A percentile compares a stretch with the other conserved stretches of the same genome.
Evolutionary conservation across 2,797 vertebrate species (phyloP).

Genomic region (Clarias fuscus): DNA sequence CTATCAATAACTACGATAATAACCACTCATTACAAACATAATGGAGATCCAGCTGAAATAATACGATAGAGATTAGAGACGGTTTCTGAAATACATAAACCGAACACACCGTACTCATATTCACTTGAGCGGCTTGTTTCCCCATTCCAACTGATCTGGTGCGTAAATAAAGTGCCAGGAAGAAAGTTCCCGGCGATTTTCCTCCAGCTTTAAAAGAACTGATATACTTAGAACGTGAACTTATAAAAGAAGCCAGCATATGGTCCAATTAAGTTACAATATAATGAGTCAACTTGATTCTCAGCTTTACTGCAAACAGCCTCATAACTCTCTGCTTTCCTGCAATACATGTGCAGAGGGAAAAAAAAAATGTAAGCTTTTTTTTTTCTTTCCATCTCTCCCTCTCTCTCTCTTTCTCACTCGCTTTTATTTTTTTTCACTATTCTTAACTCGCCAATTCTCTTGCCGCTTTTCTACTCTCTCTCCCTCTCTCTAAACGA

Average conservation of each 20-base stretch:
- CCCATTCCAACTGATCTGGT: not conserved
- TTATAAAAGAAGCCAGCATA: conserved; percentile 42
- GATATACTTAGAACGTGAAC: conserved; percentile 41
- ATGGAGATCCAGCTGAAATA: too few species aligned
- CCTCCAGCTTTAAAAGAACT: conserved; percentile 15
- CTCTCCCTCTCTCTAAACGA: conserved; percentile 42
- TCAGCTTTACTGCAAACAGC: conserved; percentile 44
- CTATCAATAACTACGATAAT: not conserved
- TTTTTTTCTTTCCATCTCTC: too few species aligned
- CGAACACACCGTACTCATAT: not conserved
- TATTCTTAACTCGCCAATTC: conserved; percentile 24
- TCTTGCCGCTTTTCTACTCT: conserved; percentile 23
- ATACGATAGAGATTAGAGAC: not conserved
- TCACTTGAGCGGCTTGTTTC: not conserved
- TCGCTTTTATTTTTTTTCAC: conserved; percentile 29
- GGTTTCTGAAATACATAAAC: not conserved
- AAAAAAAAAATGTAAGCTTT: not conserved
- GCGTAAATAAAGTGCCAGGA: not conserved
- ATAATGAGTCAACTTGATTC: conserved; percentile 41
- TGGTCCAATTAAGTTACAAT: conserved; percentile 40
- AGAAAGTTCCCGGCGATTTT: conserved; percentile 5
- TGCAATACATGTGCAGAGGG: conserved; percentile 34
- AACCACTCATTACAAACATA: not conserved
- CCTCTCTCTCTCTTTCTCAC: not conserved
- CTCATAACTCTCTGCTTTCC: conserved; percentile 26